These are phyloP conservation scores for Zophobas atratus DNA, from an alignment of 1,140 invertebrate species.

Conservation along the genomic window DNA sequence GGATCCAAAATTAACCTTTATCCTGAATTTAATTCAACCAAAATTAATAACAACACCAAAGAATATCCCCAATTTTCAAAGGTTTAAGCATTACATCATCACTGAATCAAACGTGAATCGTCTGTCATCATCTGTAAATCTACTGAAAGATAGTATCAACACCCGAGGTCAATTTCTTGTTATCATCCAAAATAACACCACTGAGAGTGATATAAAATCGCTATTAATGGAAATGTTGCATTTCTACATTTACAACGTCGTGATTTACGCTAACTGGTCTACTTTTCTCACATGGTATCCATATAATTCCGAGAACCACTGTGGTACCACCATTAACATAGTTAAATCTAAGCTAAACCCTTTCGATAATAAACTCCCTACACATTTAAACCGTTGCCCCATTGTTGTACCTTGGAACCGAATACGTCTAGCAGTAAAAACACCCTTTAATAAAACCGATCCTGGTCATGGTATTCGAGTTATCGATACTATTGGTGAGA, in stretches of 20 bases:
- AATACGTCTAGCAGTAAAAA: neutral
- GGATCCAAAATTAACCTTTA: neutral
- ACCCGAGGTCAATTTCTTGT: neutral
- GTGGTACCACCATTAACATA: constrained; percentile 3
- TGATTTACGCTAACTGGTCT: constrained; percentile 22
- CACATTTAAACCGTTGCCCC: neutral
- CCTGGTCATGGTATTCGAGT: neutral
- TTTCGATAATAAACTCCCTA: constrained; percentile 11
- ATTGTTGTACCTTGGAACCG: neutral
- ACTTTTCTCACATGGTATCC: constrained; percentile 40
- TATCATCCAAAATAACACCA: neutral
- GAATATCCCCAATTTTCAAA: neutral
- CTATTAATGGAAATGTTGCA: constrained; percentile 1
- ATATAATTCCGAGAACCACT: constrained; percentile 1
- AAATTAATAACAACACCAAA: neutral
- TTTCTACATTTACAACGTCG: constrained; percentile 34
- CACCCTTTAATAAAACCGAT: constrained; percentile 7
- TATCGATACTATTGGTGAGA: neutral
- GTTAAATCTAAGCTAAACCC: neutral
- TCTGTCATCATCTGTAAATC: neutral
- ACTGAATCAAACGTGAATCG: neutral
- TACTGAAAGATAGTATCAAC: neutral
- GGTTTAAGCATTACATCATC: neutral
- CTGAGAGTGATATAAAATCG: constrained; percentile 2
- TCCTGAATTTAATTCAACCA: neutral